phyloP scores from a whole-genome alignment of 1,140 invertebrate species.

The Hetaerina americana region DNA sequence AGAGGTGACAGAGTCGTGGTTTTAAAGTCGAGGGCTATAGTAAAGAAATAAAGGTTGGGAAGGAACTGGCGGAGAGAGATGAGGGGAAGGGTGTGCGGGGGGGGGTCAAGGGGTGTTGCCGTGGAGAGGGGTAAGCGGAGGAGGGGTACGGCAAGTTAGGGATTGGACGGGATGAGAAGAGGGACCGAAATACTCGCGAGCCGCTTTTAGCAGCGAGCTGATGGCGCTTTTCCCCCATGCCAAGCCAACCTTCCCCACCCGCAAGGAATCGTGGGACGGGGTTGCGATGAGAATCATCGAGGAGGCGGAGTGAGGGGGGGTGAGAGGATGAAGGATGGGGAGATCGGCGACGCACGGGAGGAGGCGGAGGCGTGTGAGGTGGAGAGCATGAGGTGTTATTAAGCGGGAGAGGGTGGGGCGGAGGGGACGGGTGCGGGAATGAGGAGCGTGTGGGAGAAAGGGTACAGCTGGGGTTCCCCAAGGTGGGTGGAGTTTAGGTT shows the following conservation, averaged over 20 bases:
- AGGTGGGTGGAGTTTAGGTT: too few relatives aligned
- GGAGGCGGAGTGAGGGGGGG: not conserved
- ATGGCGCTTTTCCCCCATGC: slow-evolving; percentile 23
- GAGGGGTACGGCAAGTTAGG: too few relatives aligned
- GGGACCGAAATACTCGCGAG: slow-evolving; percentile 18
- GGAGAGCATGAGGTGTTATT: not conserved
- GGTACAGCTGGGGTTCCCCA: not conserved
- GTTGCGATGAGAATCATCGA: too few relatives aligned
- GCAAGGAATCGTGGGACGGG: not conserved
- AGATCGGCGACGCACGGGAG: not conserved
- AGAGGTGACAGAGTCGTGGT: too few relatives aligned
- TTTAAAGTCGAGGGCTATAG: too few relatives aligned
- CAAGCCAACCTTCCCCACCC: not conserved
- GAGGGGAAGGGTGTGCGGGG: too few relatives aligned
- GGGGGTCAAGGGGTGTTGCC: too few relatives aligned
- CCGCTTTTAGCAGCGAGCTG: slow-evolving; percentile 28
- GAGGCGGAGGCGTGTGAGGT: slow-evolving; percentile 11
- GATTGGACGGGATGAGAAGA: not conserved
- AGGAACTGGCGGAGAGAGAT: too few relatives aligned
- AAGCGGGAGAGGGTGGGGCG: slow-evolving; percentile 21
- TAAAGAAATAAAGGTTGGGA: too few relatives aligned
- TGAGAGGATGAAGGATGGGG: slow-evolving; percentile 5
- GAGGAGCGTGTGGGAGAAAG: too few relatives aligned
- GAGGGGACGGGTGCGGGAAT: too few relatives aligned
- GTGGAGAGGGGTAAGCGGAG: too few relatives aligned